Evolutionary conservation across 2,888 invertebrate species (phyloP).

Genomic region (Griposia aprilina): DNA sequence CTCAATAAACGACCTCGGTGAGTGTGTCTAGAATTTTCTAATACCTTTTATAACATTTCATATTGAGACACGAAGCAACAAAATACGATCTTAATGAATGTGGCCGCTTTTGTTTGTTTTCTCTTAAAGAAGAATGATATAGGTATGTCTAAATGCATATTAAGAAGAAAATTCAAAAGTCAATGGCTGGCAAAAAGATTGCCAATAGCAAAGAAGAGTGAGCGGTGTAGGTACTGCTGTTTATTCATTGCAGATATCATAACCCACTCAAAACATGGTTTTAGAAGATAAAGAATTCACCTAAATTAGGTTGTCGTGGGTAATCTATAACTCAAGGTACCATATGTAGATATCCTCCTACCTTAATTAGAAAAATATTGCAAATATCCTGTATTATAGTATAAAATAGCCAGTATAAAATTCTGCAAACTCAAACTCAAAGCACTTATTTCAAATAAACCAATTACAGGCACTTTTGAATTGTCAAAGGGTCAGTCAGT

Average conservation of each 20-base stretch:
- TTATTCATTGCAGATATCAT: background rate
- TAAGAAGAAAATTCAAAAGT: too few relatives aligned
- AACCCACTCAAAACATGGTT: background rate
- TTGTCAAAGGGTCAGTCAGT: too few relatives aligned
- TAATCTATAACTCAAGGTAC: background rate
- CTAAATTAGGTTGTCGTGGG: background rate
- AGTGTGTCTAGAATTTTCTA: too few relatives aligned
- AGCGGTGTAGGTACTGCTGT: background rate
- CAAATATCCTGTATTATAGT: background rate
- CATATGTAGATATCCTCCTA: background rate
- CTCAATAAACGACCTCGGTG: too few relatives aligned
- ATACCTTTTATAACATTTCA: too few relatives aligned
- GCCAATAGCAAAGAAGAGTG: background rate
- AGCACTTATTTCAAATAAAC: too few relatives aligned
- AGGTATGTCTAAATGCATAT: background rate
- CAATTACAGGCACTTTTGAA: too few relatives aligned
- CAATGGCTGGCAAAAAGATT: background rate
- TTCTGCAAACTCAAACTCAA: too few relatives aligned
- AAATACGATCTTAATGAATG: too few relatives aligned
- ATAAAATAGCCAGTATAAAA: background rate
- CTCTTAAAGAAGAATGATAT: background rate
- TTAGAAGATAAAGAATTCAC: background rate
- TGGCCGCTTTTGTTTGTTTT: too few relatives aligned
- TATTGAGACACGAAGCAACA: too few relatives aligned
- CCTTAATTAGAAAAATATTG: background rate